These are phyloP conservation scores for Nephrotoma flavescens DNA, from an alignment of 2,888 invertebrate species.

Conservation along the genomic window DNA sequence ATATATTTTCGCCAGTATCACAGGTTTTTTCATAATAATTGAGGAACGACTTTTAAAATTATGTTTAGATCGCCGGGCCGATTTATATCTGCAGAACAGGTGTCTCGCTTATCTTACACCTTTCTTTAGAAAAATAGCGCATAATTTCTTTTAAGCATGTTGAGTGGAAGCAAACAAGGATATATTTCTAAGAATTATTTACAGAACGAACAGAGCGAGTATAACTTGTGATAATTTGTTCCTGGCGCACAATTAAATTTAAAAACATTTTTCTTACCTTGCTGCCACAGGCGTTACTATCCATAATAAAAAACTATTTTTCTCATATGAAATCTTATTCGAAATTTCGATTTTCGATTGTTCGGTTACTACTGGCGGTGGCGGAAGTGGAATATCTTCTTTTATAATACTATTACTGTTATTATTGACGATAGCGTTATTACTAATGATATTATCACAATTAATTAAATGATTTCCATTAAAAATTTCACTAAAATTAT, in stretches of 20 bases:
- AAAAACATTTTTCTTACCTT: constrained; percentile 18
- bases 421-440: background rate
- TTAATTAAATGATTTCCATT: background rate
- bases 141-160: no score
- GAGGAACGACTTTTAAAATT: no score
- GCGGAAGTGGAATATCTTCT: background rate
- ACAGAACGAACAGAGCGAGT: no score
- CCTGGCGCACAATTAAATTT: background rate
- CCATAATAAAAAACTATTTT: constrained; percentile 25
- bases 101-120: no score
- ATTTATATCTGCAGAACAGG: no score
- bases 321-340: constrained; percentile 3
- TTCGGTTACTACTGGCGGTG: background rate
- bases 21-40: no score
- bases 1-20: no score
- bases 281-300: constrained; percentile 33
- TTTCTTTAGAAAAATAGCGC: no score
- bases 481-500: background rate
- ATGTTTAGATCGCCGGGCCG: no score
- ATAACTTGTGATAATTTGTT: no score
- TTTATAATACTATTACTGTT: background rate
- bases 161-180: no score
- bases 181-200: no score
- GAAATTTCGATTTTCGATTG: background rate
- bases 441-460: background rate